These are phyloP conservation scores for Mesochorus sp. DNA, from an alignment of 2,888 invertebrate species.

Conservation along the genomic window DNA sequence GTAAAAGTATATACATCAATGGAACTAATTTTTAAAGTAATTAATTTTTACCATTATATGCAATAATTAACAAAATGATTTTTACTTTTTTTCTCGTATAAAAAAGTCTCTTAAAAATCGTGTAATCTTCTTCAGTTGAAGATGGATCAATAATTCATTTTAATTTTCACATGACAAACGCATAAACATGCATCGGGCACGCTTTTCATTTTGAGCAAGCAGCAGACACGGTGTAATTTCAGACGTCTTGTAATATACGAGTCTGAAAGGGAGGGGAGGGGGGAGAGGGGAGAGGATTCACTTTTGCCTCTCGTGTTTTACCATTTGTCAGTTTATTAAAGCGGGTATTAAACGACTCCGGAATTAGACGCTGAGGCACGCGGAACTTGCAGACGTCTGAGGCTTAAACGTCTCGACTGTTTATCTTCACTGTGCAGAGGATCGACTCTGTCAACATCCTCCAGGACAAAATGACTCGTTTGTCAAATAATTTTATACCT, in stretches of 20 bases:
- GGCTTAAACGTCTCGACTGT: background rate
- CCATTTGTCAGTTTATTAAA: slow-evolving; percentile 36
- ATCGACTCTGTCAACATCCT: background rate
- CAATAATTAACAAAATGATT: too few relatives aligned
- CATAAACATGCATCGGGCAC: too few relatives aligned
- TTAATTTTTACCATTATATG: too few relatives aligned
- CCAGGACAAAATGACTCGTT: background rate
- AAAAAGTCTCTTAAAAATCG: too few relatives aligned
- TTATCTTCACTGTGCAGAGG: background rate
- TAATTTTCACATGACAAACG: too few relatives aligned
- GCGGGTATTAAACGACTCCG: slow-evolving; percentile 18
- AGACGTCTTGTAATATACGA: background rate
- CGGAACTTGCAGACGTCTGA: slow-evolving; percentile 4
- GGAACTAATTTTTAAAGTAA: too few relatives aligned
- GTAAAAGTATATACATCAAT: too few relatives aligned
- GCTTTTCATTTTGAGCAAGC: too few relatives aligned
- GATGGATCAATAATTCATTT: too few relatives aligned
- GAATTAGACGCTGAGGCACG: slow-evolving; percentile 30
- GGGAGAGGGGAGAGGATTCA: background rate
- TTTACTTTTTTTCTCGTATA: too few relatives aligned
- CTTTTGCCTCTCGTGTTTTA: slow-evolving; percentile 22
- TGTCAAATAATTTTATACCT: too few relatives aligned
- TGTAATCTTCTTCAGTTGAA: too few relatives aligned
- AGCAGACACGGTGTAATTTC: background rate
- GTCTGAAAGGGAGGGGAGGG: background rate